Conservation (phyloP, 2,888 invertebrate genomes). For the Orthosia gracilis region DNA sequence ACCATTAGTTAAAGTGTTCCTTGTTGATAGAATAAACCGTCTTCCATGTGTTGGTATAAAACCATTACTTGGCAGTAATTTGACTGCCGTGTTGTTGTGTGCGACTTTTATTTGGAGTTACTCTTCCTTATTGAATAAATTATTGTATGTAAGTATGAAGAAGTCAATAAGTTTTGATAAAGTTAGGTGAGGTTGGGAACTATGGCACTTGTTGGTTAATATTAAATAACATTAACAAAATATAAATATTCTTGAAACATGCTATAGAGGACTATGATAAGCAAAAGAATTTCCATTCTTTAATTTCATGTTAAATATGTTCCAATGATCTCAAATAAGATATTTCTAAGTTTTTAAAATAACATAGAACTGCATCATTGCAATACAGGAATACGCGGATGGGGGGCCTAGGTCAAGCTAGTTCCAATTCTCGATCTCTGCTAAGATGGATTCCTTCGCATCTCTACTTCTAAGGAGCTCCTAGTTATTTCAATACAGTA, state of each 20-base stretch:
- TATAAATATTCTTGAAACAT: not conserved
- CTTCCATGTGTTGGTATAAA: not conserved
- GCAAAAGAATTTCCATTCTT: too few relatives aligned
- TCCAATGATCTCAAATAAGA: too few relatives aligned
- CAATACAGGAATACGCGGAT: too few relatives aligned
- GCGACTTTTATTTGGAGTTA: slow-evolving; percentile 28
- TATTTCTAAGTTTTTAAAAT: too few relatives aligned
- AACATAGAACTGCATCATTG: too few relatives aligned
- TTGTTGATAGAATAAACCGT: slow-evolving; percentile 45
- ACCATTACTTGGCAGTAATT: slow-evolving; percentile 32
- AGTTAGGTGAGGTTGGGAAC: not conserved
- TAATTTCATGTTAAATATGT: too few relatives aligned
- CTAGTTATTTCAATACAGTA: too few relatives aligned
- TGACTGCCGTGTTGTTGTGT: slow-evolving; percentile 5
- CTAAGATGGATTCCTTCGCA: too few relatives aligned
- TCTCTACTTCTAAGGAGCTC: too few relatives aligned
- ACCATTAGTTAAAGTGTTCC: slow-evolving; percentile 48
- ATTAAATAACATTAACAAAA: not conserved
- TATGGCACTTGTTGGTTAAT: not conserved
- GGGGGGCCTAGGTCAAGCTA: too few relatives aligned
- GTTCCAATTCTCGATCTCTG: too few relatives aligned
- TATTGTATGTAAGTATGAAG: not conserved
- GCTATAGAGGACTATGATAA: not conserved
- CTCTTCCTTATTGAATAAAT: slow-evolving; percentile 13
- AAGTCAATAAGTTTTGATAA: slow-evolving; percentile 15